A percentile compares a stretch with the other conserved stretches of the same genome.
These are phyloP conservation scores for Colletes gigas DNA, from an alignment of 1,140 invertebrate genomes.

Conservation along the genomic window DNA sequence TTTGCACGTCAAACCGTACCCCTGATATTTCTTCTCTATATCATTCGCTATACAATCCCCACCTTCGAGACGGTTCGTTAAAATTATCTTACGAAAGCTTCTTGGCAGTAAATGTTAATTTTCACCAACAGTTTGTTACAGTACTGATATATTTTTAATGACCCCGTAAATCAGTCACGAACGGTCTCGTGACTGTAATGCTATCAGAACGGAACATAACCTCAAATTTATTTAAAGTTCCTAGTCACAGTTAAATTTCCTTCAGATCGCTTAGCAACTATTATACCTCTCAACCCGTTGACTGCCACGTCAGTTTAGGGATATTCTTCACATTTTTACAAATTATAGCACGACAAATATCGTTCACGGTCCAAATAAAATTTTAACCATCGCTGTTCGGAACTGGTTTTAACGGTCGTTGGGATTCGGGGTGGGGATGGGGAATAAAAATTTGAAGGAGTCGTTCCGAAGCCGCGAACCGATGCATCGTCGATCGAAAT, in stretches of 20 bases:
- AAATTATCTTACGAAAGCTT: background rate
- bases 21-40: background rate
- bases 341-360: too few relatives aligned
- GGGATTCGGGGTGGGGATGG: background rate
- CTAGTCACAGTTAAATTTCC: background rate
- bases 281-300: too few relatives aligned
- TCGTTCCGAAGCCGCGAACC: background rate
- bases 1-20: too few relatives aligned
- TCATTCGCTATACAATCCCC: too few relatives aligned
- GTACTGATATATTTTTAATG: background rate
- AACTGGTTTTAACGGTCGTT: background rate
- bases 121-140: background rate
- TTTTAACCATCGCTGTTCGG: too few relatives aligned
- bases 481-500: slow-evolving; percentile 8
- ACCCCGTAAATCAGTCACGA: background rate
- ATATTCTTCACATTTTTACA: too few relatives aligned
- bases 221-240: background rate
- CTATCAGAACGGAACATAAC: background rate
- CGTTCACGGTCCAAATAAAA: too few relatives aligned
- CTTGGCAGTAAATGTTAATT: background rate
- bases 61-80: background rate
- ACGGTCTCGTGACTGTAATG: too few relatives aligned
- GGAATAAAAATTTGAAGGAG: background rate
- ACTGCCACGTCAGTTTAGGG: too few relatives aligned
- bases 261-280: too few relatives aligned